phyloP scores from a whole-genome alignment of 1,140 invertebrate species.

The Platyscapa corneri region DNA sequence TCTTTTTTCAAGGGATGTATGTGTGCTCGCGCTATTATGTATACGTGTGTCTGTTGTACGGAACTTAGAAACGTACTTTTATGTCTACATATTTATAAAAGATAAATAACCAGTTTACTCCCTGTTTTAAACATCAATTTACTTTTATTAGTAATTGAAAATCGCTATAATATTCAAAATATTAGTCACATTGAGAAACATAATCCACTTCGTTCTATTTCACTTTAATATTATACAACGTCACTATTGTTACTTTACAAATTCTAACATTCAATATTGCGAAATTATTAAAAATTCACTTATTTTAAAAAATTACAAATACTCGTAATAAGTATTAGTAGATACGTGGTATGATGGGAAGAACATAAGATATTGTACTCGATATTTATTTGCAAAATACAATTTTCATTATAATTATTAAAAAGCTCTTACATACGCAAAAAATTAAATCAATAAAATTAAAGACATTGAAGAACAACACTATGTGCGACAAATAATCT shows the following conservation, averaged over 20 bases:
- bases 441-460: neutral
- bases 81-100: neutral
- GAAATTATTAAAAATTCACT: neutral
- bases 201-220: neutral
- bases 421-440: neutral
- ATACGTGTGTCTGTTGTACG: too few species aligned
- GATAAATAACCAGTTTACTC: neutral
- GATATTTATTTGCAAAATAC: neutral
- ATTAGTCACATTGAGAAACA: neutral
- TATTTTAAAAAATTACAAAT: neutral
- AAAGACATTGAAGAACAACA: neutral
- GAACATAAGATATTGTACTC: neutral
- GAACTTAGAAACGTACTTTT: neutral
- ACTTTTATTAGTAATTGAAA: neutral
- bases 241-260: neutral
- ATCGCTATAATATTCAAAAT: neutral
- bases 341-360: neutral
- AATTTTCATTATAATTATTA: neutral
- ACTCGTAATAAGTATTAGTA: neutral
- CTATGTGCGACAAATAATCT: neutral
- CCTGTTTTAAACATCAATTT: neutral
- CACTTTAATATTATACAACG: neutral
- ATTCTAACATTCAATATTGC: neutral
- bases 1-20: neutral
- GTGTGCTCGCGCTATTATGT: too few species aligned